Base-by-base conservation (phyloP, 1,140 invertebrate species). In the Macrocentrus cingulum region DNA sequence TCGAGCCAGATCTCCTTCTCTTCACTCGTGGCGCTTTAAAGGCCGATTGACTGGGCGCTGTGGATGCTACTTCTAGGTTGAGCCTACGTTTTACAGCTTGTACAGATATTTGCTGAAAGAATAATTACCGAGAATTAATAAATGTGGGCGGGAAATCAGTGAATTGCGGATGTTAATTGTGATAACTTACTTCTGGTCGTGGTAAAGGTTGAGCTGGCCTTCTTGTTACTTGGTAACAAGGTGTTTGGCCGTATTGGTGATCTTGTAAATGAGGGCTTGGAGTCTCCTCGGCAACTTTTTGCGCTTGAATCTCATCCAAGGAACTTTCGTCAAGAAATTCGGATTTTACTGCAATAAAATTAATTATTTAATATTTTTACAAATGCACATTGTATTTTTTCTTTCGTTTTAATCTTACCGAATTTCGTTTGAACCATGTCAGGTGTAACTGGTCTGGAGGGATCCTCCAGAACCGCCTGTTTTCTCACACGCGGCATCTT, bases 231-330 rank as follows among this genome's bases (percentile, higher is more conserved):
- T 90, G 85, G 70, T 87, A 85, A 75, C 88, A 85, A 68, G 89
- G 89, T 50, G 89, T 91, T 61, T 88, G 88, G 42, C 89, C 89
- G 78, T 91, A 92, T 56, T 89, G 90, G 73, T 92, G 91, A 78
- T 92, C 91, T 59, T 91, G 82, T 59, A 92, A 83, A 77, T 92
- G 90, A 48, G 87, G 87, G 77, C 86, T 88, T 59, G 87, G 85
- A 64, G 78, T 80, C 44, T 80, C 78, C 45, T 80, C 78, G 0
- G 76, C 72, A 8, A 79, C 64, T 55, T 79, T 80, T 57, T 76
- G 76, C 37, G 71, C 53, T 64, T 80, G 76, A 1, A 71, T 57
- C 55, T 79, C 78, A 29, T 77, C 75, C 51, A 76, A 66, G 11
- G 74, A 71, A 41, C 72, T 72, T 49, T 77, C 71, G n/a, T 79